phyloP scores from a whole-genome alignment of 2,888 invertebrate genomes.

The Ceratothoa steindachneri region DNA sequence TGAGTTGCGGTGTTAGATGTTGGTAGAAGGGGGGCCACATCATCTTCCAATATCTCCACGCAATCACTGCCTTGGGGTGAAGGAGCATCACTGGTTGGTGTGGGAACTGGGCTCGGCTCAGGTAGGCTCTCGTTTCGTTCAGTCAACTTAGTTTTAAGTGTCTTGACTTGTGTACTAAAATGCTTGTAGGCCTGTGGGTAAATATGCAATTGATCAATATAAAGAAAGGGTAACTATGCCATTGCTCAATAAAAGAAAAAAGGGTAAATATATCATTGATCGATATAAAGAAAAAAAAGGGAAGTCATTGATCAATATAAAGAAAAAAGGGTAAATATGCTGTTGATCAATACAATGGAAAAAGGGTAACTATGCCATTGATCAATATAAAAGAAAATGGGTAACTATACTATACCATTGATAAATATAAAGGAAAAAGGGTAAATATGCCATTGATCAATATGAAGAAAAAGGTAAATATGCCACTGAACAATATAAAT shows the following conservation, averaged over 20 bases:
- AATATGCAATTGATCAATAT: too few species aligned
- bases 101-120: constrained; percentile 59
- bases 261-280: not conserved
- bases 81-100: constrained; percentile 55
- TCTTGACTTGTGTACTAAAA: constrained; percentile 81
- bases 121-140: constrained; percentile 69
- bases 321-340: too few species aligned
- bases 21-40: not conserved
- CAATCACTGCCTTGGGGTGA: constrained; percentile 28
- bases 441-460: too few species aligned
- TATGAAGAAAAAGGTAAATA: too few species aligned
- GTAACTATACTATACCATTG: too few species aligned
- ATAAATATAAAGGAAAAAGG: too few species aligned
- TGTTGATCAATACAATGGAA: too few species aligned
- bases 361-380: too few species aligned
- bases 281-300: not conserved
- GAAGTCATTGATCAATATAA: not conserved
- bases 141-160: constrained; percentile 77
- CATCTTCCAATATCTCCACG: not conserved
- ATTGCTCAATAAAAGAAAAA: too few species aligned
- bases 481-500: too few species aligned
- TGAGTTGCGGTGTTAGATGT: not conserved
- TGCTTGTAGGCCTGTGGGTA: constrained; percentile 80
- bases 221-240: too few species aligned
- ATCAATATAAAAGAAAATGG: too few species aligned